These are phyloP conservation scores for Zapornia atra DNA, from an alignment of 2,113 vertebrate genomes.

Conservation along the genomic window DNA sequence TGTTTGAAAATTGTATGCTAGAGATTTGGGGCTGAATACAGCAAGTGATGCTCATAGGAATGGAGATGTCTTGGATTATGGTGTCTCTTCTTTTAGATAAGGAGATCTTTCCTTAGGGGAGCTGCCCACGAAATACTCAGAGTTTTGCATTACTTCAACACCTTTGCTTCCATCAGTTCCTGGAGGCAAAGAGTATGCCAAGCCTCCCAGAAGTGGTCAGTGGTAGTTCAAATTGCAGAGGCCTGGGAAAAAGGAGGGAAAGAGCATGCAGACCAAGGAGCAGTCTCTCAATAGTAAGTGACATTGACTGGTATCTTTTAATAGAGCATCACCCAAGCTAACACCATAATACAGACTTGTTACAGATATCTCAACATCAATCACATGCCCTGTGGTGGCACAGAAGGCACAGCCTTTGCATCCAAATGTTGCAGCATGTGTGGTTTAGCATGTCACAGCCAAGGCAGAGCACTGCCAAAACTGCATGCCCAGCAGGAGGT, in stretches of 20 bases:
- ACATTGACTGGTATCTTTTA: not conserved
- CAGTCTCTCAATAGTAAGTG: not conserved
- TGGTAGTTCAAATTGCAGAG: not conserved
- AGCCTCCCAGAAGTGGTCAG: not conserved
- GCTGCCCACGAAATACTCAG: accelerated
- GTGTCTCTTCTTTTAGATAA: no score
- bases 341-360: not conserved
- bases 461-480: no score
- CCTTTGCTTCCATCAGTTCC: not conserved
- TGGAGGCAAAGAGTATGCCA: not conserved
- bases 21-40: not conserved
- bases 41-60: not conserved
- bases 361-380: not conserved
- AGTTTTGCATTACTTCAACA: not conserved
- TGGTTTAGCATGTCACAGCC: no score
- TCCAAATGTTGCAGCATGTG: no score
- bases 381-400: not conserved
- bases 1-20: not conserved
- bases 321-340: not conserved
- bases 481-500: not conserved
- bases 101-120: not conserved
- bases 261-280: not conserved
- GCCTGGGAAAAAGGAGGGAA: not conserved
- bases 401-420: not conserved
- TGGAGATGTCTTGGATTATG: not conserved